phyloP scores from a whole-genome alignment of 2,888 invertebrate species.

The Drosophila stalkeri region DNA sequence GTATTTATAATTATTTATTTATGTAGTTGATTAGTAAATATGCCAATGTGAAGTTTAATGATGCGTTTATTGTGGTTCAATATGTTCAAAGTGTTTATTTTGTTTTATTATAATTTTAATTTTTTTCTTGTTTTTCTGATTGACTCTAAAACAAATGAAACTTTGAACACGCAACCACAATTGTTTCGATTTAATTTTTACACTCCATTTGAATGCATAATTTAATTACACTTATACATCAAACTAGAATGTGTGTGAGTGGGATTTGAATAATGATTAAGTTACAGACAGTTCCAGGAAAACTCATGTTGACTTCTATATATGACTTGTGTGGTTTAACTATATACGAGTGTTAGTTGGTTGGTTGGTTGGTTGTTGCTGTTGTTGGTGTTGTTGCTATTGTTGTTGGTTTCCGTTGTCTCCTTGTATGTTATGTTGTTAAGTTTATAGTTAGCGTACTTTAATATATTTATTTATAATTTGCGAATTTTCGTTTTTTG shows the following conservation, averaged over 20 bases:
- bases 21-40: constrained; percentile 72
- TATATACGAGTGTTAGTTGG: constrained; percentile 31
- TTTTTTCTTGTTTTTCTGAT: not conserved
- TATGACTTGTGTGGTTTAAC: constrained; percentile 16
- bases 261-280: constrained; percentile 14
- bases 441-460: constrained; percentile 79
- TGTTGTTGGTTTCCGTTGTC: constrained; percentile 30
- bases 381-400: constrained; percentile 29
- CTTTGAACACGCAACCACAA: constrained; percentile 31
- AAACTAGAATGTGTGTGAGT: constrained; percentile 19
- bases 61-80: constrained; percentile 51
- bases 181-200: constrained; percentile 13
- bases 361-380: constrained; percentile 29
- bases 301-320: constrained; percentile 11
- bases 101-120: not conserved
- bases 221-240: constrained; percentile 23
- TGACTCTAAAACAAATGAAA: constrained; percentile 17
- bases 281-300: constrained; percentile 31
- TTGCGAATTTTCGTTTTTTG: constrained; percentile 77
- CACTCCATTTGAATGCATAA: constrained; percentile 30
- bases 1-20: constrained; percentile 70
- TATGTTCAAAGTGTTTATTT: constrained; percentile 30
- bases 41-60: constrained; percentile 58
- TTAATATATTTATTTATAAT: constrained; percentile 78
- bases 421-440: constrained; percentile 45